Base-by-base conservation (phyloP, 92 coral and sea anemone species). In the Siderastrea siderea region DNA sequence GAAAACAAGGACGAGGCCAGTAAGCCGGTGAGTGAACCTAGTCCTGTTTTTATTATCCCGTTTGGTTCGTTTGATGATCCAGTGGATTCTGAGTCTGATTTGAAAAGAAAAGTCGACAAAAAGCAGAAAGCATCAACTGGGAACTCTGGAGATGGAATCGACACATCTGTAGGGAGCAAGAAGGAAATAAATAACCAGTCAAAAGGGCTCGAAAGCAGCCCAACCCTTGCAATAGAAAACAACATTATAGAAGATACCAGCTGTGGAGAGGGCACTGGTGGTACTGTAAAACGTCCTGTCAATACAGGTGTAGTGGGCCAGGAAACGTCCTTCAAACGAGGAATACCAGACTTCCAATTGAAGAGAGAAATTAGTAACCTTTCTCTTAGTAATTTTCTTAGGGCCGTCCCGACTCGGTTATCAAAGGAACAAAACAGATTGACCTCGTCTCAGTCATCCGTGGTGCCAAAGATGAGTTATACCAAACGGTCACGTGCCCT, bases 41-140 rank as follows among this genome's bases (percentile, higher is more conserved):
- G 69, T 17, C 93, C 91, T 1, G 94, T 95, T 19, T 79, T 95
- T 17, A 93, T 95, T 44, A 95, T 95, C 71, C 98, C 98, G 1
- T 95, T 95, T 90, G 96, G 93, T 60, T 74, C 98, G 46, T 93
- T 95, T 63, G 98, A 95, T 91, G 98, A 95, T 59, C 98, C 98
- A 1, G 98, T 95, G 2, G 94, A 91, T 43, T 62, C 13, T 9
- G 73, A 68, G 62, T 61, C 54, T 50, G 79, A 53, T 7, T 71
- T 13, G 45, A 70, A 71, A 67, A 43, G 81, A 55, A 82, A 74
- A 47, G 70, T 51, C 7, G 84, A 75, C 17, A 55, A 49, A 50
- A 51, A 51, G 59, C 64, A 64, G 79, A 78, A 68, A 55, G 68
- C 68, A 2, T 65, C 77, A 1, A 1, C 80, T 50, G 48, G 16